phyloP scores from a whole-genome alignment of 64 coral and sea anemone genomes.

The Pocillopora damicornis region DNA sequence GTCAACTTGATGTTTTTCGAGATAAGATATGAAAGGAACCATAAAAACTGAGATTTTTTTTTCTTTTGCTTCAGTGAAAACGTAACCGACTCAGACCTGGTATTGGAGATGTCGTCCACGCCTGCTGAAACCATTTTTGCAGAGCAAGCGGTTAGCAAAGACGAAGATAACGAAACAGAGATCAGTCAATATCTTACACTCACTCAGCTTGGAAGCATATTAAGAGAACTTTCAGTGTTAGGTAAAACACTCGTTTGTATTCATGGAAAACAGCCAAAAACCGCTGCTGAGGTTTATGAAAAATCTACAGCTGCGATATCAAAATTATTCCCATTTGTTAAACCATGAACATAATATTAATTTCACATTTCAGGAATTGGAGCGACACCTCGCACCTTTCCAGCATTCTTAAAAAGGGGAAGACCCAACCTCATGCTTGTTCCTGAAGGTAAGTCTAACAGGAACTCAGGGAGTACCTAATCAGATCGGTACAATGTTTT shows the following conservation, averaged over 20 bases:
- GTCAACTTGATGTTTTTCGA: too few relatives aligned
- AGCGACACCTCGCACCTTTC: slow-evolving; percentile 38
- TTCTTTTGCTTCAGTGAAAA: background rate
- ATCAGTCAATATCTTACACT: slow-evolving; percentile 59
- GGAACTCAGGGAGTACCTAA: background rate
- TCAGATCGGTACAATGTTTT: too few relatives aligned
- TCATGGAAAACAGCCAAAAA: too few relatives aligned
- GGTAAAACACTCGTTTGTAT: slow-evolving; percentile 9
- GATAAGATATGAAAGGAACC: too few relatives aligned
- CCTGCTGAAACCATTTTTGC: background rate
- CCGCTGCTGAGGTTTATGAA: background rate
- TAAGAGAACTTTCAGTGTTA: slow-evolving; percentile 32
- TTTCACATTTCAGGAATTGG: slow-evolving; percentile 13
- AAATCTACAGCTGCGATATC: too few relatives aligned
- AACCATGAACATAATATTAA: background rate
- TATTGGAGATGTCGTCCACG: background rate
- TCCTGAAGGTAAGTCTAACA: slow-evolving; percentile 47
- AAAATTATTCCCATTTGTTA: too few relatives aligned
- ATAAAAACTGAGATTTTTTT: background rate
- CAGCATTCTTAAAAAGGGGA: slow-evolving; percentile 60
- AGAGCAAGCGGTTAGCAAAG: background rate
- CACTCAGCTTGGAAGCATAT: slow-evolving; percentile 51
- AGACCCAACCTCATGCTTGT: slow-evolving; percentile 85
- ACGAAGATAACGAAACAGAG: slow-evolving; percentile 16
- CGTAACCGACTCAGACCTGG: background rate